Percentiles rank a stretch among this genome's conserved stretches.
Evolutionary conservation across 1,140 invertebrate species (phyloP).

Genomic region (Frieseomelitta varia): DNA sequence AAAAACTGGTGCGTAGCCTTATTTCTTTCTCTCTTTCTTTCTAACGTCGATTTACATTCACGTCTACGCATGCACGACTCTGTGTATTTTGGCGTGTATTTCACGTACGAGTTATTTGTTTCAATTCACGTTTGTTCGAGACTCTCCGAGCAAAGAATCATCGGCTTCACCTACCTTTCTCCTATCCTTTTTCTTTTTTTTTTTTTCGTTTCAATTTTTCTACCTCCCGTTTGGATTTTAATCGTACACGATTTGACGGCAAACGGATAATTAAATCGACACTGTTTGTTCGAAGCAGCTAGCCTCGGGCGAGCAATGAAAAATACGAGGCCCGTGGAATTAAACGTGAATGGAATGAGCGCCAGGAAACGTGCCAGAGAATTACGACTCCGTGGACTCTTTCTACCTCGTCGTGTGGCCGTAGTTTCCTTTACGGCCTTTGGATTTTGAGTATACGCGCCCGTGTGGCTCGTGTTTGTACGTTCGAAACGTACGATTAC

Average conservation of each 20-base stretch:
- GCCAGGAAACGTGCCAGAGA: neutral
- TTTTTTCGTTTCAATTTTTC: neutral
- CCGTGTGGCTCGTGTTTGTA: neutral
- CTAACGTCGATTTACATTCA: constrained; percentile 8
- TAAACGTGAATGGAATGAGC: constrained; percentile 6
- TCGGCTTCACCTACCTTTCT: neutral
- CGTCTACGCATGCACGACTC: neutral
- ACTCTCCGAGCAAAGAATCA: neutral
- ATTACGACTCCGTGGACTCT: neutral
- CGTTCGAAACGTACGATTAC: neutral
- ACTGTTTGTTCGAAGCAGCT: neutral
- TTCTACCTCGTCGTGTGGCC: neutral
- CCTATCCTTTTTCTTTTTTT: neutral
- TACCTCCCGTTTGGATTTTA: neutral
- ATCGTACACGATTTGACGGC: neutral
- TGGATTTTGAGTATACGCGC: neutral
- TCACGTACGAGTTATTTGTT: neutral
- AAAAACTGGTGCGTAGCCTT: constrained; percentile 66
- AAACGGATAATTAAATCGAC: constrained; percentile 15
- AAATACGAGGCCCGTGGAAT: constrained; percentile 14
- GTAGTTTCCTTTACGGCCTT: neutral
- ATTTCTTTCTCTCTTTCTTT: constrained; percentile 40
- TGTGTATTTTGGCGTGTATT: neutral
- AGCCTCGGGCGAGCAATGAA: neutral
- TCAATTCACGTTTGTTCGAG: neutral